Base-by-base conservation (phyloP, 1,140 invertebrate species). In the Drosophila albomicans region DNA sequence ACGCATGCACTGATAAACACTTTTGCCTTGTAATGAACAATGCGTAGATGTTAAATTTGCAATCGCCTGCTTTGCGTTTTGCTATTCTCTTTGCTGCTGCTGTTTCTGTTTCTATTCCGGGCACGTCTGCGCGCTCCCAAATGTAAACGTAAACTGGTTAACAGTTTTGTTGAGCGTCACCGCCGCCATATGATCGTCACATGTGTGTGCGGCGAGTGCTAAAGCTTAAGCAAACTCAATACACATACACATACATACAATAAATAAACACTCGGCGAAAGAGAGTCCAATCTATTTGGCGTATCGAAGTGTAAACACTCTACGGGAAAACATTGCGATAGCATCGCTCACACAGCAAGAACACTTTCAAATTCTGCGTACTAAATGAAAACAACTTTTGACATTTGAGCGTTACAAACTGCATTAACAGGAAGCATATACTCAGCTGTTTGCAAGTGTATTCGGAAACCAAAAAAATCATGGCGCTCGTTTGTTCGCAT, bases 141-240 rank as follows among this genome's bases (percentile, higher is more conserved):
- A 80, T 87, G 79, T 75, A 88, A 82, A 88, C 70, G 65, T 67
- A 82, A 87, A 88, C 69, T 88, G 84, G 84, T 88, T 88, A 88
- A 88, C 78, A 88, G 84, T 73, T 25, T 81, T 75, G 49, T 75
- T 75, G 66, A 87, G 79, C 63, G 54, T 56, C 59, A 62, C 49
- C 71, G 66, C 49, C 71, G 66, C 77, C 80, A 82, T 75, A 82
- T 82, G 80, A 87, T 82, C 73, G 77, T 41, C 52, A 41, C 61
- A 59, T 72, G 48, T 71, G 59, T 65, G 63, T 56, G 25, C 62
- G 79, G 75, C 52, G 79, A 82, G 69, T 78, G 79, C 82, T 78
- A 82, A 75, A 87, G 79, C 76, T 82, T 80, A 54, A 71, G 65
- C 66, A 87, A 87, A 82, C 51, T 46, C 61, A 46, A 87, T 80